A percentile compares a stretch with the other conserved stretches of the same genome.
Evolutionary conservation across 2,113 vertebrate genomes (phyloP).

Genomic region (Ailurus styani): DNA sequence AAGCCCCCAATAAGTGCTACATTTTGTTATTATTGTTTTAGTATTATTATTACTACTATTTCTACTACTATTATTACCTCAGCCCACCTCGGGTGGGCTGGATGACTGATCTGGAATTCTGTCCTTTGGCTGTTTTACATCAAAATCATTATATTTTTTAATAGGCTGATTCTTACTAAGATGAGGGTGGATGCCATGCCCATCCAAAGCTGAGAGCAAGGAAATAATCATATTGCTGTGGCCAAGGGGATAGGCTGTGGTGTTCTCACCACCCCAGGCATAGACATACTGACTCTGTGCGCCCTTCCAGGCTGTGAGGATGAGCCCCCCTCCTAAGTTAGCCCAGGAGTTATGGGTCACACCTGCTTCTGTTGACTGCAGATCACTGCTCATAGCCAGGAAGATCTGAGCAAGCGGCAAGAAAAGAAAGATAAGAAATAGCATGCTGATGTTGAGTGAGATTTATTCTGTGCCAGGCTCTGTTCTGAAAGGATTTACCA

Average conservation of each 20-base stretch:
- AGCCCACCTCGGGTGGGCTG: background rate
- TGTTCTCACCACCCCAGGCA: background rate
- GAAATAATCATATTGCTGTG: background rate
- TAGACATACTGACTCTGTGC: background rate
- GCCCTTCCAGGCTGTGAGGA: background rate
- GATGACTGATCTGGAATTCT: background rate
- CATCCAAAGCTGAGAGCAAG: background rate
- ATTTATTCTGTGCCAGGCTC: background rate
- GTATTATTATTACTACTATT: background rate
- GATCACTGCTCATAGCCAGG: background rate
- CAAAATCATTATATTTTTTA: background rate
- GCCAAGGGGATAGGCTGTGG: background rate
- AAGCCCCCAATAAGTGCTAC: background rate
- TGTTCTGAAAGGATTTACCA: background rate
- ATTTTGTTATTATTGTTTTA: background rate
- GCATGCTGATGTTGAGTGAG: background rate
- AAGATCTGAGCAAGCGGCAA: background rate
- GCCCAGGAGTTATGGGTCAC: background rate
- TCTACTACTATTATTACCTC: background rate
- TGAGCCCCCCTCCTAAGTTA: background rate
- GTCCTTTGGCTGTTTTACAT: background rate
- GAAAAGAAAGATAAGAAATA: background rate
- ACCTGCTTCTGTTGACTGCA: background rate
- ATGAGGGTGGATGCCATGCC: background rate
- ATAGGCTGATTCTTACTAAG: background rate